These are phyloP conservation scores for Drosophila virilis DNA, from an alignment of 1,140 invertebrate genomes.

Conservation along the genomic window DNA sequence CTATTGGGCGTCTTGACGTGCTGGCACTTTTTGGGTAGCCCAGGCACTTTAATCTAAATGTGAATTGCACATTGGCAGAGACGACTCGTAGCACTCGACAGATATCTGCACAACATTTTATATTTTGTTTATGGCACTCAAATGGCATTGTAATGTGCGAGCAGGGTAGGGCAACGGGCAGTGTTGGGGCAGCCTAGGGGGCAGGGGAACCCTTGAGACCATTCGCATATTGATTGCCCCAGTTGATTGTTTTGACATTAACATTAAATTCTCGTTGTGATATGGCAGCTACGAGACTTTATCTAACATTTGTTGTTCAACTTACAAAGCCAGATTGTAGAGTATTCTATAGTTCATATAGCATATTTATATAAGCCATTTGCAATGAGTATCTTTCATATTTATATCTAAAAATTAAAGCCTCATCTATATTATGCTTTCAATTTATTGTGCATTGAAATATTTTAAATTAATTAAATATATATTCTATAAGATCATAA, in stretches of 20 bases:
- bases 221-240: slow-evolving; percentile 44
- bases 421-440: no score
- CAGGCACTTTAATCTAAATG: slow-evolving; percentile 71
- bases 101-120: slow-evolving; percentile 47
- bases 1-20: slow-evolving; percentile 47
- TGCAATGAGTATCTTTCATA: no score
- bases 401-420: no score
- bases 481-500: no score
- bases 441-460: no score
- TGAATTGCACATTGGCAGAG: slow-evolving; percentile 47
- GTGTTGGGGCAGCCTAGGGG: no score
- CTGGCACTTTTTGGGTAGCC: slow-evolving; percentile 69
- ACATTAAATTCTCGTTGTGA: slow-evolving; percentile 23
- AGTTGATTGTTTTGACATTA: slow-evolving; percentile 47
- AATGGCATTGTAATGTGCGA: slow-evolving; percentile 54
- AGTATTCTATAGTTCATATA: no score
- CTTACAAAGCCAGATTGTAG: neutral
- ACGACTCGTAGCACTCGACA: slow-evolving; percentile 16
- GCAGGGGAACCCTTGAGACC: neutral
- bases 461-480: no score
- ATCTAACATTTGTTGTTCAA: neutral
- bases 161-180: neutral
- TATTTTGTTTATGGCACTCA: slow-evolving; percentile 70
- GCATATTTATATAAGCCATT: no score
- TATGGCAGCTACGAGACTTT: neutral